Conservation (phyloP, 2,797 vertebrate genomes). For the Coilia nasus region DNA sequence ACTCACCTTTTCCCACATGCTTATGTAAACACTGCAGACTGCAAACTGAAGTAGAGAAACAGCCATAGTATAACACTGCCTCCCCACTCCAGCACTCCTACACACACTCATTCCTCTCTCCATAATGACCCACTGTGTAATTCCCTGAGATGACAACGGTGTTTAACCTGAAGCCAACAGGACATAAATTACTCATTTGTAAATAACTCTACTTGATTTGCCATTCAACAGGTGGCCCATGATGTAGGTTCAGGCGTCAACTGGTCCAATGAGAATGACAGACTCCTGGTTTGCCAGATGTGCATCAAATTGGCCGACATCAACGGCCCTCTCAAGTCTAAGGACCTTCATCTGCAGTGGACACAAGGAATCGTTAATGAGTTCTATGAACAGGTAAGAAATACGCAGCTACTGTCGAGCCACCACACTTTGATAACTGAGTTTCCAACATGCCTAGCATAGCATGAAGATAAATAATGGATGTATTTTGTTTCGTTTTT, state of each 20-base stretch:
- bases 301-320: constrained; percentile 98
- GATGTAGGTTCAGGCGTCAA: constrained; percentile 89
- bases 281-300: constrained; percentile 98
- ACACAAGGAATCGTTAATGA: constrained; percentile 98
- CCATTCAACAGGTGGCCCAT: constrained; percentile 83
- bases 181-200: not conserved
- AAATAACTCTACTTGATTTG: not conserved
- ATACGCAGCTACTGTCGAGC: not conserved
- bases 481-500: no score
- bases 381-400: constrained; percentile 90
- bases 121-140: not conserved
- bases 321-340: constrained; percentile 94
- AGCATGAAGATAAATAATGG: not conserved
- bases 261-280: constrained; percentile 97
- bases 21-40: no score
- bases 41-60: not conserved
- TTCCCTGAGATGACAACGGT: not conserved
- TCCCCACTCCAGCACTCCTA: not conserved
- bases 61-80: not conserved
- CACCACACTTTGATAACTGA: not conserved
- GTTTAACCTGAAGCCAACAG: not conserved
- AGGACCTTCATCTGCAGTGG: constrained; percentile 95
- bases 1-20: not conserved
- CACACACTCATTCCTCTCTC: not conserved
- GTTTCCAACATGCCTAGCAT: not conserved